Conservation (phyloP, 1,140 invertebrate genomes). For the Bombus breviceps region DNA sequence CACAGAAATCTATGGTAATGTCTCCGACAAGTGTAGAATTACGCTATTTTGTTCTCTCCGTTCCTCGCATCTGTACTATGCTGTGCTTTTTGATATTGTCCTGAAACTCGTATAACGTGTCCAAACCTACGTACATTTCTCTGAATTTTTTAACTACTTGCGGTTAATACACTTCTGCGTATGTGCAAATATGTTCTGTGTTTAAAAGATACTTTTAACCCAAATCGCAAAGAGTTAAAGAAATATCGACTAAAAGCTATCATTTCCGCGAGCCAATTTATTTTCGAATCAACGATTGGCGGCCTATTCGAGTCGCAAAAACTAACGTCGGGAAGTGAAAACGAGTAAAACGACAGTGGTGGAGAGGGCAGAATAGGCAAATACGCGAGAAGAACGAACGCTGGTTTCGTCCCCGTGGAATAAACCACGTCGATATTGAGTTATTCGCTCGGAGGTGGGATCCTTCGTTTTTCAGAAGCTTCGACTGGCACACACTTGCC, state of each 20-base stretch:
- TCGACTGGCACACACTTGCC: conserved; percentile 63
- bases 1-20: too few relatives aligned
- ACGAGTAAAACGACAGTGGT: conserved; percentile 23
- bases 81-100: too few relatives aligned
- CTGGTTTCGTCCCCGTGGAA: conserved; percentile 68
- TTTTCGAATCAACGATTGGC: conserved; percentile 26
- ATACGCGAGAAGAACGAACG: conserved; percentile 67
- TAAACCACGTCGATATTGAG: conserved; percentile 77
- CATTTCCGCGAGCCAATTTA: not conserved
- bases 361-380: conserved; percentile 49
- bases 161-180: too few relatives aligned
- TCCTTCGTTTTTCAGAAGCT: conserved; percentile 71
- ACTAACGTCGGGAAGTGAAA: not conserved
- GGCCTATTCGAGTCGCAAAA: not conserved
- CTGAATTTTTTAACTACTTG: too few relatives aligned
- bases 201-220: not conserved
- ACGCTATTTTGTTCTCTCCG: too few relatives aligned
- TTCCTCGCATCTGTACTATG: too few relatives aligned
- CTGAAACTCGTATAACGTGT: too few relatives aligned
- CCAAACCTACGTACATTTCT: too few relatives aligned
- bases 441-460: conserved; percentile 74
- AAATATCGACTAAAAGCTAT: not conserved
- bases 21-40: too few relatives aligned
- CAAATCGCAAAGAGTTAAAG: not conserved
- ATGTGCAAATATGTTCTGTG: too few relatives aligned